Conservation (phyloP, 2,888 invertebrate genomes). For the Sesamia inferens region DNA sequence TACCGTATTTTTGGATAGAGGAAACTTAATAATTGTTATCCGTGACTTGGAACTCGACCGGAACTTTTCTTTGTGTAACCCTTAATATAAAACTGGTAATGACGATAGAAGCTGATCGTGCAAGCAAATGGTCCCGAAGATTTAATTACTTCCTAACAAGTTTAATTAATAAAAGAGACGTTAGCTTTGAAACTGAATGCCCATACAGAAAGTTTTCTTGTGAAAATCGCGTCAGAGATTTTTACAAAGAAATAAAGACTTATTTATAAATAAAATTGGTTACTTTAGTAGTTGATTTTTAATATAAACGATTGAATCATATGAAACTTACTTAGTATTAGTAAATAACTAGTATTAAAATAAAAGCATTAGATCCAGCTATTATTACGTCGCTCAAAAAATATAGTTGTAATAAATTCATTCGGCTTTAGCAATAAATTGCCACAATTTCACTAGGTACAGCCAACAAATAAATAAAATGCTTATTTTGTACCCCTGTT, state of each 20-base stretch:
- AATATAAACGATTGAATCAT: background rate
- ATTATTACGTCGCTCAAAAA: conserved; percentile 43
- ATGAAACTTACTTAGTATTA: conserved; percentile 10
- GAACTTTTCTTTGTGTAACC: background rate
- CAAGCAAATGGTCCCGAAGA: conserved; percentile 7
- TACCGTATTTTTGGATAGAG: conserved; percentile 1
- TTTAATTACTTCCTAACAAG: conserved; percentile 24
- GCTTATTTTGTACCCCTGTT: background rate
- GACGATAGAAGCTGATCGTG: conserved; percentile 6
- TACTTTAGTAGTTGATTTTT: conserved; percentile 4
- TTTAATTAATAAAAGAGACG: conserved; percentile 21
- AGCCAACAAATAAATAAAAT: background rate
- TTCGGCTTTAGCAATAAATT: conserved; percentile 46
- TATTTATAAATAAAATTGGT: conserved; percentile 6
- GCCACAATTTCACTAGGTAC: conserved; percentile 38
- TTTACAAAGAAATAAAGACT: background rate
- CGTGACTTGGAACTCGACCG: background rate
- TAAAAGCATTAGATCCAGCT: conserved; percentile 9
- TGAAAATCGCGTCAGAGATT: background rate
- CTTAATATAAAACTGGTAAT: background rate
- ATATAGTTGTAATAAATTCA: conserved; percentile 46
- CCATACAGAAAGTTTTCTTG: background rate
- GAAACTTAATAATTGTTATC: background rate
- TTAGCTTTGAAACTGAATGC: conserved; percentile 9
- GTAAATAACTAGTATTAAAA: conserved; percentile 27